A percentile compares a stretch with the other conserved stretches of the same genome.
phyloP scores from a whole-genome alignment of 2,797 vertebrate species.

The Tadarida brasiliensis region DNA sequence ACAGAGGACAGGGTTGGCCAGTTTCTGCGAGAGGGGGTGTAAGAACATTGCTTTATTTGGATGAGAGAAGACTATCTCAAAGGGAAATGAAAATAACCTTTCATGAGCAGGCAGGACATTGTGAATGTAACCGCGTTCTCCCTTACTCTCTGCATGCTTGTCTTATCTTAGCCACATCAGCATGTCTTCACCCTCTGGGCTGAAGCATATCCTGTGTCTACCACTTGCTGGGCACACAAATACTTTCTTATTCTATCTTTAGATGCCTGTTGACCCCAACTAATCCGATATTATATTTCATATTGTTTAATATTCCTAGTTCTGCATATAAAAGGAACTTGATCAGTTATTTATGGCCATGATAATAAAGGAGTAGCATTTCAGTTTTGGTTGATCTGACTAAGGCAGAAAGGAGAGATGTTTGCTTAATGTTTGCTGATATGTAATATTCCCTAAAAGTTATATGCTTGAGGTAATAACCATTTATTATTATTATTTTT shows the following conservation, averaged over 20 bases:
- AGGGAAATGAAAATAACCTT: not conserved
- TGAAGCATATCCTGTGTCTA: not conserved
- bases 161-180: not conserved
- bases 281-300: not conserved
- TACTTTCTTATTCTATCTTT: not conserved
- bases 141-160: not conserved
- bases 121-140: not conserved
- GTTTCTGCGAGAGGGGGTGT: not conserved
- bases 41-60: not conserved
- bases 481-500: not conserved
- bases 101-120: not conserved
- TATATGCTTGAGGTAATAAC: not conserved
- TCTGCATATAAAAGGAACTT: not conserved
- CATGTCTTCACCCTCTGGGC: not conserved
- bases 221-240: not conserved
- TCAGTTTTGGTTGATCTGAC: not conserved
- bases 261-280: not conserved
- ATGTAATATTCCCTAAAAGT: not conserved
- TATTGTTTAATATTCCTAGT: not conserved
- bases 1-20: not conserved
- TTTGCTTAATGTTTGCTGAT: not conserved
- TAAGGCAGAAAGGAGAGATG: not conserved
- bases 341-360: not conserved
- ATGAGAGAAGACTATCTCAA: not conserved
- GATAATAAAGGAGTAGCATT: not conserved